Conservation (phyloP, 2,113 vertebrate genomes). For the Camarhynchus parvulus region DNA sequence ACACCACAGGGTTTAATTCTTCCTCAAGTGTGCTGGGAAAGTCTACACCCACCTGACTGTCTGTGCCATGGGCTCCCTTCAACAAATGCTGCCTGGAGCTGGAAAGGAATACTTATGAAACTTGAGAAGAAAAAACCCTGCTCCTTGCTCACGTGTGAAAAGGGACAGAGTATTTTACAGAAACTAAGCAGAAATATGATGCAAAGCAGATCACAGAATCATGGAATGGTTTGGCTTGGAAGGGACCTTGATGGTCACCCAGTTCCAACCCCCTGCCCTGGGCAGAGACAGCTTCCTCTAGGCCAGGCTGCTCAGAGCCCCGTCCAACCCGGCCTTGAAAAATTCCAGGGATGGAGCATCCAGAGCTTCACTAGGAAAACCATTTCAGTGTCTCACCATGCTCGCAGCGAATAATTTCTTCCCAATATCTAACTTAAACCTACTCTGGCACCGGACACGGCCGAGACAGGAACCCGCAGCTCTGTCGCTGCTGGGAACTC, state of each 20-base stretch:
- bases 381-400: background rate
- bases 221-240: background rate
- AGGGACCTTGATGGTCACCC: background rate
- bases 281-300: background rate
- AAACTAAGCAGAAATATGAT: background rate
- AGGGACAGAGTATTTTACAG: background rate
- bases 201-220: background rate
- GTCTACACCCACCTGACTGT: background rate
- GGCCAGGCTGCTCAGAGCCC: accelerated
- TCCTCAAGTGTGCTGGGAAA: background rate
- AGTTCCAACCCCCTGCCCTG: background rate
- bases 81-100: background rate
- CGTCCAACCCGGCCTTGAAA: accelerated
- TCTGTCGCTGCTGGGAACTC: background rate
- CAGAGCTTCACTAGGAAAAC: background rate
- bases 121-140: background rate
- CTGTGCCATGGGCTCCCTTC: accelerated
- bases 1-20: background rate
- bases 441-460: background rate
- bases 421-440: background rate
- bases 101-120: background rate
- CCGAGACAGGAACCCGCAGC: background rate
- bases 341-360: background rate
- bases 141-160: background rate
- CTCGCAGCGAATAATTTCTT: background rate